Evolutionary conservation across 2,797 vertebrate species (phyloP).

Genomic region (Enoplosus armatus): DNA sequence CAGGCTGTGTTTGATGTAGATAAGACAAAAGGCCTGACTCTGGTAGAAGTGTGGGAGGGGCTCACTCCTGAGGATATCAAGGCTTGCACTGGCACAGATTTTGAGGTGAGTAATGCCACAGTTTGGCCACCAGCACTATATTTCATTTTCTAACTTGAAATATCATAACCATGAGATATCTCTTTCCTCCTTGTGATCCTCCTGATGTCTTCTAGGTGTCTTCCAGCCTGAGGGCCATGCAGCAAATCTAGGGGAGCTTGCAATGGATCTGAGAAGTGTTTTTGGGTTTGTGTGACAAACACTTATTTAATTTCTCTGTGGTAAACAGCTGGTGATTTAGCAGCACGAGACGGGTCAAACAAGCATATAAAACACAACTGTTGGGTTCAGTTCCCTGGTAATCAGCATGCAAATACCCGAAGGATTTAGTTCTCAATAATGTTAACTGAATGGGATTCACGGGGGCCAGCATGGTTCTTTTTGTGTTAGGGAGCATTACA

Average conservation of each 20-base stretch:
- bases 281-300: conserved; percentile 25
- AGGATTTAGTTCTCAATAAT: conserved; percentile 17
- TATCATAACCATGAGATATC: not conserved
- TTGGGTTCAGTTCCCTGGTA: conserved; percentile 27
- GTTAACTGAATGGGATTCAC: conserved; percentile 17
- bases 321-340: conserved; percentile 2
- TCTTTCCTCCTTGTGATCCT: conserved; percentile 29
- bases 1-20: conserved; percentile 98
- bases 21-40: conserved; percentile 91
- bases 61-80: conserved; percentile 93
- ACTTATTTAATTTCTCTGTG: conserved; percentile 7
- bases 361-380: conserved; percentile 26
- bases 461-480: not conserved
- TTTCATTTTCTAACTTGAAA: conserved; percentile 16
- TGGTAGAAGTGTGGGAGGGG: conserved; percentile 95
- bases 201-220: conserved; percentile 87
- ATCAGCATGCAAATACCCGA: conserved; percentile 30
- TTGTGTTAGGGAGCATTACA: not conserved
- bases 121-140: not conserved
- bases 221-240: conserved; percentile 90
- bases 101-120: conserved; percentile 86
- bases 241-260: conserved; percentile 85
- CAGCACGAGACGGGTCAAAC: conserved; percentile 12
- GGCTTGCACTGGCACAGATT: conserved; percentile 93
- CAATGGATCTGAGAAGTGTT: conserved; percentile 18